Evolutionary conservation across 1,140 invertebrate genomes (phyloP).

Genomic region (Holotrichia oblita): DNA sequence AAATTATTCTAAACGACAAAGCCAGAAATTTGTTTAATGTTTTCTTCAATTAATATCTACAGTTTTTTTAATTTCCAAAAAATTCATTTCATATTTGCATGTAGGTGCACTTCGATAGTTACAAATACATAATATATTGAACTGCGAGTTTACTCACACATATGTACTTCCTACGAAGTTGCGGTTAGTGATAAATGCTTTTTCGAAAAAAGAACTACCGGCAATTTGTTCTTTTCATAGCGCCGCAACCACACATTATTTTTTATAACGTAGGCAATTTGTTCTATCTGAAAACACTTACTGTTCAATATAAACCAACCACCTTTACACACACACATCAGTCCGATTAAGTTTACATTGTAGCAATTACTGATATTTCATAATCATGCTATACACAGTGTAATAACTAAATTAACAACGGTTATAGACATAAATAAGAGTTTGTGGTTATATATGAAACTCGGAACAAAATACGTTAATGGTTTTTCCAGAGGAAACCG

Average conservation of each 20-base stretch:
- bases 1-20: too few species aligned
- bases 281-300: not conserved
- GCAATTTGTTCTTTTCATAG: not conserved
- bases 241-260: not conserved
- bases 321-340: conserved; percentile 1
- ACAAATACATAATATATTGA: too few species aligned
- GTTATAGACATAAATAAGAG: conserved; percentile 48
- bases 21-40: too few species aligned
- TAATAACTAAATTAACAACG: conserved; percentile 51
- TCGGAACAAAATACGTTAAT: conserved; percentile 3
- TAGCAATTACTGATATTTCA: not conserved
- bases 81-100: too few species aligned
- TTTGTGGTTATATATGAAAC: conserved; percentile 19
- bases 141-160: too few species aligned
- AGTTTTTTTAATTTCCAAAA: too few species aligned
- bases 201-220: not conserved
- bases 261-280: conserved; percentile 28
- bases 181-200: not conserved
- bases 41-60: too few species aligned
- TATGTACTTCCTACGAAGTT: not conserved
- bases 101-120: too few species aligned
- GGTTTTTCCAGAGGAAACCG: conserved; percentile 1
- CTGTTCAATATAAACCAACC: not conserved
- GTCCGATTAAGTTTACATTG: not conserved
- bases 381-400: conserved; percentile 38